Base-by-base conservation (phyloP, 2,797 vertebrate species). In the Xyrichtys novacula region DNA sequence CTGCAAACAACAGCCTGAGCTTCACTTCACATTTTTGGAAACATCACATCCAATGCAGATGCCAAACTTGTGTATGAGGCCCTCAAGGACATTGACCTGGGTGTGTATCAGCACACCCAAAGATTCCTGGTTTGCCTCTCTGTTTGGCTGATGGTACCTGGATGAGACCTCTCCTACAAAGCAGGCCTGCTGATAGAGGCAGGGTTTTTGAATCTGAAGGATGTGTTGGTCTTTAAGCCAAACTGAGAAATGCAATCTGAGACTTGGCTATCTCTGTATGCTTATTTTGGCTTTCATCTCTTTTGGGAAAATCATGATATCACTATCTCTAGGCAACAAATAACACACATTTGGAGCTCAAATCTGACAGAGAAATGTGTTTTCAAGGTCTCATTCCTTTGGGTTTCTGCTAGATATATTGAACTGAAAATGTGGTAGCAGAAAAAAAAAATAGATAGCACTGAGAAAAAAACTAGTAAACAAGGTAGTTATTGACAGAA, bases 231-330 rank as follows among this genome's bases (percentile, higher is more conserved):
- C 63, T 78, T 65, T 11, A 23, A 68, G 23, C n/a, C 43, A 67
- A 66, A 66, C 17, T 49, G 50, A 68, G 28, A 72, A 81, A 73
- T 49, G 29, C 38, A 70, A 80, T 34, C 44, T 26, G 65, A 77
- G 59, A 55, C 9, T 61, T 25, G 72, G 67, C 69, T 43, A 57
- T 50, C 53, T 60, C 59, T 28, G 58, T 3, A 0, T 34, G 72
- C 36, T 87, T 80, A 67, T 62, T 83, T 58, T 59, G 65, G 50
- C 68, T 64, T 71, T 65, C 53, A 9, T 19, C n/a, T 75, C 60
- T 52, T 69, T n/a, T 1, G 29, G 38, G 39, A 58, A 74, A 53
- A 42, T 31, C 22, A 2, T 19, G 48, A 80, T 61, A 66, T 57
- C 58, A 43, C 52, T 11, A 54, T 66, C 57, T 70, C 64, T 5